Conservation (phyloP, 2,113 vertebrate species). For the Amblyornis subalaris region DNA sequence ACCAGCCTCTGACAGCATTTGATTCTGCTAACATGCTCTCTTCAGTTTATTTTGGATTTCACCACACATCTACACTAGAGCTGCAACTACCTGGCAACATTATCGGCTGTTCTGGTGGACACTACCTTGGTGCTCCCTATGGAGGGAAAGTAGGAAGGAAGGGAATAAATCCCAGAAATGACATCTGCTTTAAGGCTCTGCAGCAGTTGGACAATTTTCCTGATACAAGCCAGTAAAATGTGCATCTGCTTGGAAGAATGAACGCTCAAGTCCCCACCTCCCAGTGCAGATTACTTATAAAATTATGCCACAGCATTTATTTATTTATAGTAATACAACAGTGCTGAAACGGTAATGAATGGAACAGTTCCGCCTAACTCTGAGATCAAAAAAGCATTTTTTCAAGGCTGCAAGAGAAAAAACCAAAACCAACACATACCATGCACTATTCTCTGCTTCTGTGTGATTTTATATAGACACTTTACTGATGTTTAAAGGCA, state of each 20-base stretch:
- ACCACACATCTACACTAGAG: background rate
- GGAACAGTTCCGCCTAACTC: background rate
- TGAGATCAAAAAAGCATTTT: background rate
- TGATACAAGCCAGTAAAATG: background rate
- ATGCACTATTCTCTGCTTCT: background rate
- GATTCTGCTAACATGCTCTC: background rate
- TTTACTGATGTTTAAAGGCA: background rate
- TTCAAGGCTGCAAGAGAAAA: background rate
- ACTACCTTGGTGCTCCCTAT: background rate
- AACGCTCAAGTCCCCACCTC: background rate
- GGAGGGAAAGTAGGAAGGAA: background rate
- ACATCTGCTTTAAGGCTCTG: background rate
- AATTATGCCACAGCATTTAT: background rate
- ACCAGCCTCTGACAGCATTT: background rate
- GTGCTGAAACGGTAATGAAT: background rate
- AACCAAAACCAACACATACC: background rate
- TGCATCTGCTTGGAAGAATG: background rate
- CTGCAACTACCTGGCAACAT: background rate
- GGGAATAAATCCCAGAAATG: background rate
- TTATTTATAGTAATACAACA: background rate
- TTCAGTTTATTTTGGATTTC: slow-evolving; percentile 4
- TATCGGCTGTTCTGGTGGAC: background rate
- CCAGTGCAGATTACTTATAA: background rate
- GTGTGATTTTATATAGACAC: background rate
- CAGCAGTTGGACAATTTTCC: background rate